These are phyloP conservation scores for cattle (Bos taurus) DNA, from an alignment of 2,113 vertebrate species.

Conservation along the genomic window ARS-UCD2.0 NC_037335.1:77135501-77136000, in stretches of 20 bases:
- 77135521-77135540: constrained; percentile 82
- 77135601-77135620: constrained; percentile 2
- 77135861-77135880: constrained; percentile 20
- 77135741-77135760: neutral
- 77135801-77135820: neutral
- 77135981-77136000: constrained; percentile 3
- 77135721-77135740: neutral
- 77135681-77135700: neutral
- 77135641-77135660: neutral
- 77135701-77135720: neutral
- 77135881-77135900: neutral
- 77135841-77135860: neutral
- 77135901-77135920: neutral
- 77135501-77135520: constrained; percentile 56
- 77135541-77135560: constrained; percentile 37
- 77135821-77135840: constrained; percentile 33
- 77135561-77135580: neutral
- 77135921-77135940: neutral
- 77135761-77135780: neutral
- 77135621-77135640: neutral
- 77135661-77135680: constrained; percentile 14
- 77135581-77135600: constrained; percentile 25
- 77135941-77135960: neutral
- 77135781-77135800: constrained; percentile 13
- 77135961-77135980: neutral